Conservation (phyloP, 2,888 invertebrate genomes). For the Dascillus cervinus region DNA sequence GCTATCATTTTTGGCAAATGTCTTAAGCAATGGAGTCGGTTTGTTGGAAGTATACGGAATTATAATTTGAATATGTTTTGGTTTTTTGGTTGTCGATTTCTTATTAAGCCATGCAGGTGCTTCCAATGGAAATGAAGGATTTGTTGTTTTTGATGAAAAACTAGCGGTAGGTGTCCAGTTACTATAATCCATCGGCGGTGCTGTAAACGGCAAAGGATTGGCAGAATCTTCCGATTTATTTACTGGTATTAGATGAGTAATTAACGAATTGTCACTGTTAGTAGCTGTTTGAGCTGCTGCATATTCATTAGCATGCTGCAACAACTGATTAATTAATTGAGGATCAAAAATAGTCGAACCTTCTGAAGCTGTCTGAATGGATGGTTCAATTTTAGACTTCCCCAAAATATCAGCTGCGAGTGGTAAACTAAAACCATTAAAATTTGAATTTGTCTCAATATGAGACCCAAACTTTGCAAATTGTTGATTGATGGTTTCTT, state of each 20-base stretch:
- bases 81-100: constrained; percentile 40
- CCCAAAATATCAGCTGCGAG: background rate
- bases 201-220: constrained; percentile 2
- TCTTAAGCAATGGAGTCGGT: constrained; percentile 11
- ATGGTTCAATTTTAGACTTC: background rate
- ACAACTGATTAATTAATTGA: background rate
- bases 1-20: background rate
- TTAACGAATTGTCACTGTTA: too few species aligned
- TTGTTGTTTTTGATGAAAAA: constrained; percentile 24
- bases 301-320: background rate
- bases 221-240: constrained; percentile 3
- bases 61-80: constrained; percentile 69
- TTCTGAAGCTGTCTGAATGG: background rate
- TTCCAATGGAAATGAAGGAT: constrained; percentile 28
- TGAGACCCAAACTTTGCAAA: constrained; percentile 12
- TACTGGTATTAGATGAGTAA: background rate
- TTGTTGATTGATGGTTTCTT: constrained; percentile 8
- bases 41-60: constrained; percentile 68
- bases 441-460: background rate
- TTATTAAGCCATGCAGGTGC: constrained; percentile 29
- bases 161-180: constrained; percentile 25
- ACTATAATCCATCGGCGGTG: constrained; percentile 26
- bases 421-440: background rate
- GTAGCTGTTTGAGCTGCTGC: too few species aligned
- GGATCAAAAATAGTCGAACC: background rate